Evolutionary conservation across 2,888 invertebrate genomes (phyloP), one percentile per base, ranked within the genome.

Genomic region (Ellobium chinense): DNA sequence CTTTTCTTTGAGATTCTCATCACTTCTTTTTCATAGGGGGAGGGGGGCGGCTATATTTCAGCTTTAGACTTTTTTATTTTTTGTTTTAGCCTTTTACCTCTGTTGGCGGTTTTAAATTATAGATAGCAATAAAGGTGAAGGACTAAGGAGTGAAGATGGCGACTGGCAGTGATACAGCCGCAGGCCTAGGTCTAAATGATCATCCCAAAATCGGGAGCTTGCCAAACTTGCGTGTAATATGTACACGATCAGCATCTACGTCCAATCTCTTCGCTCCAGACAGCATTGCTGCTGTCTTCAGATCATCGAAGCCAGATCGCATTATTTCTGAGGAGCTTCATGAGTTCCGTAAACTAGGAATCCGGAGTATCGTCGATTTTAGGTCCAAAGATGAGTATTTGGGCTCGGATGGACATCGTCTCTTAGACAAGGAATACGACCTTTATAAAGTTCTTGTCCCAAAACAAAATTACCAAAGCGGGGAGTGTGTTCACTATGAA

Each of bases 221-320:
- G 56, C 84, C 84, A 5, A 87, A 86, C 80, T 86, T 87, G 34
- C 77, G 87, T 7, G 62, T 82, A 29, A 63, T 86, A 12, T 85
- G 78, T 36, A 69, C 37, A 36, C 37, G 56, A 27, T 24, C 69
- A 34, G 29, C 37, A n/a, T 56, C 62, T 24, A n/a, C 62, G 18
- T 7, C 24, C 3, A n/a, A 29, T 29, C 37, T 4, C n/a, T 21
- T 34, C 14, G 12, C 21, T 24, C 37, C 27, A 29, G 2, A 58
- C 2, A 34, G 21, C 34, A 24, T 37, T 29, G 76, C 66, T 56
- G 76, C 68, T 9, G 63, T 91, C 29, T 91, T 87, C 78, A 80
- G 91, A 54, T 91, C 91, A 1, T 91, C 91, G 1, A 83, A 89
- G 29, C 91, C 90, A 12, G 91, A 91, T 80, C 85, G 87, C 29